Evolutionary conservation across 2,888 invertebrate genomes (phyloP), one percentile per base, ranked within the genome.

Genomic region (Lymantria monacha): DNA sequence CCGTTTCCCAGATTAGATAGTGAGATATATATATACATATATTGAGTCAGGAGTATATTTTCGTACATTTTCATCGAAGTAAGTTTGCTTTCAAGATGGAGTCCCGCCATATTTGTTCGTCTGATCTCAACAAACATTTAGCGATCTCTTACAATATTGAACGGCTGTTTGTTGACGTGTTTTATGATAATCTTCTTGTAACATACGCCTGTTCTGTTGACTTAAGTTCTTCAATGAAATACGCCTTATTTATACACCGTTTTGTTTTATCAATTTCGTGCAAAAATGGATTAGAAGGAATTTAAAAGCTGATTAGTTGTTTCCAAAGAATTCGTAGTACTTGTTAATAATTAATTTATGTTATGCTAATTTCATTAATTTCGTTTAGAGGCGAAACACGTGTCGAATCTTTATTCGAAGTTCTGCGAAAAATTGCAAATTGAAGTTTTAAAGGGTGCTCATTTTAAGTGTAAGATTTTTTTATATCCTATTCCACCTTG

Each of bases 131-230:
- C 66, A 66, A 68, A 66, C 60, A 66, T 66, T 66, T 57, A 65
- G 57, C 52, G 57, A 76, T 75, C 68, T 70, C 73, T 72, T 61
- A 73, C 74, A 71, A 78, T 79, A 77, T 76, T 71, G 73, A 65
- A 48, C 42, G 42, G 44, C 44, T 62, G 57, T 68, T 70, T 76
- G 72, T 71, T 55, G 46, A 53, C 53, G 48, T 68, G 69, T 70
- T 70, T 74, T 74, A 75, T 74, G 69, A 69, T 79, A 74, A 81
- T 74, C 72, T 68, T 43, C 38, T 54, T 46, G 9, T 54, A 57
- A 49, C 42, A 40, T 44, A 11, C 33, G 12, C 40, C 13, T 42
- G 44, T 51, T 46, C 55, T 48, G 30, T 59, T 48, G 30, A 47
- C 45, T 46, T 43, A 9, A 43, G 42, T 44, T 51, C 49, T 44